Evolutionary conservation across 2,113 vertebrate genomes (phyloP).

Genomic region (Varanus komodoensis): DNA sequence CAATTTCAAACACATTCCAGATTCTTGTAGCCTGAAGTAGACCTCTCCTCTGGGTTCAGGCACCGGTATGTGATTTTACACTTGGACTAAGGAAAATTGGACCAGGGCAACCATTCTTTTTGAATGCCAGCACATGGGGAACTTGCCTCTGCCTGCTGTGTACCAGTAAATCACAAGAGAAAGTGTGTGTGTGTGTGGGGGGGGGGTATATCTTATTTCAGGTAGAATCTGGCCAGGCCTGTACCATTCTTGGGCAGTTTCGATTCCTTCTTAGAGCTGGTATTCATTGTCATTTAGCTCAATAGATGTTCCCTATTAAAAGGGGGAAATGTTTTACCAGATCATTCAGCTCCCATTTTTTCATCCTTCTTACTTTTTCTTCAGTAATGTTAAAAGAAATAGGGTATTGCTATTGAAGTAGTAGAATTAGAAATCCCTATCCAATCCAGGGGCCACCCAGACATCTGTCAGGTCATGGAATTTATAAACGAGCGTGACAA

Average conservation of each 20-base stretch:
- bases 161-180: constrained; percentile 48
- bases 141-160: constrained; percentile 55
- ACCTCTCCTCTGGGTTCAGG: constrained; percentile 15
- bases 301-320: background rate
- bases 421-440: background rate
- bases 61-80: constrained; percentile 29
- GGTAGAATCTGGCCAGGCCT: constrained; percentile 47
- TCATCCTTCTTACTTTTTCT: background rate
- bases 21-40: background rate
- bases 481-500: background rate
- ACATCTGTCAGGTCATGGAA: background rate
- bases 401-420: background rate
- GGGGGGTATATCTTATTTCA: constrained; percentile 49
- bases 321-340: background rate
- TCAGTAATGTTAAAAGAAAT: background rate
- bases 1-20: background rate
- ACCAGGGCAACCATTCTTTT: constrained; percentile 46
- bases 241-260: constrained; percentile 39
- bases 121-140: constrained; percentile 37
- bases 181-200: constrained; percentile 29
- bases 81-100: constrained; percentile 54
- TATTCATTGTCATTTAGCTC: constrained; percentile 27
- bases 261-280: constrained; percentile 47
- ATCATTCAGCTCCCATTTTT: background rate
- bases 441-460: background rate